phyloP scores from a whole-genome alignment of 1,140 invertebrate genomes.

The Octopus bimaculoides region DNA sequence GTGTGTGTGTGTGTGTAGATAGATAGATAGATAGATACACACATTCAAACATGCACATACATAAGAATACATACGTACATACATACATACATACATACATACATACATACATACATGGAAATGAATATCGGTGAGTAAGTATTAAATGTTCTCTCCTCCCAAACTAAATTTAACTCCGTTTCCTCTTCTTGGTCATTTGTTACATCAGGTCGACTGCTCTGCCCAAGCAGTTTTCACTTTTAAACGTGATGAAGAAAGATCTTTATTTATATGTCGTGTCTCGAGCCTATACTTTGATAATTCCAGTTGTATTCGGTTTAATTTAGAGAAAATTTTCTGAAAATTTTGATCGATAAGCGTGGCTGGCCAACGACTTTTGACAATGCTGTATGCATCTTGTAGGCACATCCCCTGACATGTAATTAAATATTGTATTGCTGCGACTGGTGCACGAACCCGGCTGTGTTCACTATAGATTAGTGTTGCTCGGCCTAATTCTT shows the following conservation, averaged over 20 bases:
- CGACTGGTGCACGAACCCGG: constrained; percentile 41
- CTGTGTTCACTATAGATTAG: constrained; percentile 48
- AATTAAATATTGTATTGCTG: constrained; percentile 51
- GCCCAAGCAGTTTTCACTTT: not conserved
- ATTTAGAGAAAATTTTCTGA: not conserved
- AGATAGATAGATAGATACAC: not conserved
- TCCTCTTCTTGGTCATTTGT: not conserved
- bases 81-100: not conserved
- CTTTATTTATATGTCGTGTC: not conserved
- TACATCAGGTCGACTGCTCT: not conserved
- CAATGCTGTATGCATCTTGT: constrained; percentile 36
- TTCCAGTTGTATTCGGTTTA: not conserved
- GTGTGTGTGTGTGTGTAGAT: not conserved
- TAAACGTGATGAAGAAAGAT: not conserved
- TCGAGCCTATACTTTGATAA: not conserved
- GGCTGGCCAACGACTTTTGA: constrained; percentile 37
- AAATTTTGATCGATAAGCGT: constrained; percentile 23
- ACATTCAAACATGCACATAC: not conserved
- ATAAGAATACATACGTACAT: not conserved
- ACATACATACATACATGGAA: not conserved
- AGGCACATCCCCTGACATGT: constrained; percentile 36
- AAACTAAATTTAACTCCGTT: too few species aligned
- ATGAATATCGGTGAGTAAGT: not conserved
- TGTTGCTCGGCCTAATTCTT: constrained; percentile 33
- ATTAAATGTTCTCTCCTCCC: not conserved